Base-by-base conservation (phyloP, 2,888 invertebrate genomes). In the Odontomyia ornata region DNA sequence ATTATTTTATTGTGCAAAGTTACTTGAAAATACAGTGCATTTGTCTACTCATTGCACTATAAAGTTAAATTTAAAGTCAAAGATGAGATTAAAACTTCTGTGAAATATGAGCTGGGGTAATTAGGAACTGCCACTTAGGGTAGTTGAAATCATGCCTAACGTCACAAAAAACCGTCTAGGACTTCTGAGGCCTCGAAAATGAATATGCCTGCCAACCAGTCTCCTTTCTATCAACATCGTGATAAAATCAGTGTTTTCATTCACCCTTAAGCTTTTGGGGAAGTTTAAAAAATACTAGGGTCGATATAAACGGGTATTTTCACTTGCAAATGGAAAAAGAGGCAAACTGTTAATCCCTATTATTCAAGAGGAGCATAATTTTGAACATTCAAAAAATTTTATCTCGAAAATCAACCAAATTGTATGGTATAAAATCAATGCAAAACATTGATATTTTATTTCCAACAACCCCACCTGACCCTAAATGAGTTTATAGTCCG, bases 51-150 rank as follows among this genome's bases (percentile, higher is more conserved):
- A 60, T 25, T 60, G 9, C 60, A 25, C 25, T 23, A 21, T 2
- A 60, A 60, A 60, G 60, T 60, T 60, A 60, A 60, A 60, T 60
- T 25, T 23, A 60, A 60, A 23, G 60, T 25, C 25, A 60, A 60
- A 60, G 60, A 60, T 25, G 60, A 25, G 23, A 60, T 21, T 60
- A 23, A 18, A 23, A 25, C 2, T 21, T 7, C 60, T 60, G 60
- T 60, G 60, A 60, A 60, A 60, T 60, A 60, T 60, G 60, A 25
- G 25, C 60, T 60, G 21, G 15, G 3, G 25, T 60, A 60, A 60
- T 60, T 25, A 23, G 60, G 23, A 60, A 60, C 25, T 25, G 60
- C 60, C 60, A 60, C 60, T 60, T 60, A 23, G 60, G 25, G 60
- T 60, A 60, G 23, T 60, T 25, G 60, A 23, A 21, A 60, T 23